Conservation (phyloP, 2,888 invertebrate species). For the Scaptodrosophila latifasciaeformis region DNA sequence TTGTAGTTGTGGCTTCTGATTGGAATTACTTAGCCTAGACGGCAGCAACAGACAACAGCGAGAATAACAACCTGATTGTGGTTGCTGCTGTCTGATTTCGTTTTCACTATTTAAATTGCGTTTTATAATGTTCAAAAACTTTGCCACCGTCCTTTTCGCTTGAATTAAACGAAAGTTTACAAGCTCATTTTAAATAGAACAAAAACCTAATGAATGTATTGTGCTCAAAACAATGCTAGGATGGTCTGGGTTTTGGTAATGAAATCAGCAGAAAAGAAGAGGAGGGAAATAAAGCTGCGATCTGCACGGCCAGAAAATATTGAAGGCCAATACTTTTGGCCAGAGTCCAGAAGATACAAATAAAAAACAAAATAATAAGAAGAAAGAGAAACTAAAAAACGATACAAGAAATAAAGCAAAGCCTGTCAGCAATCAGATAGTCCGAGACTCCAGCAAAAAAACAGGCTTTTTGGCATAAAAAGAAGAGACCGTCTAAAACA, state of each 20-base stretch:
- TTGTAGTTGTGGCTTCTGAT: slow-evolving; percentile 41
- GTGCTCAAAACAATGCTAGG: no score
- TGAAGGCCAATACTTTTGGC: no score
- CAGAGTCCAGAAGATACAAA: no score
- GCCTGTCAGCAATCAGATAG: no score
- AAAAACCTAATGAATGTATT: slow-evolving; percentile 64
- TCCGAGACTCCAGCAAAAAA: no score
- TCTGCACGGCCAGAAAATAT: no score
- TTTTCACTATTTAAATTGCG: slow-evolving; percentile 50
- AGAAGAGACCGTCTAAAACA: slow-evolving; percentile 3
- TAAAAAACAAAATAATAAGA: no score
- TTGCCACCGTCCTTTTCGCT: not conserved
- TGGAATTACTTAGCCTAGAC: slow-evolving; percentile 54
- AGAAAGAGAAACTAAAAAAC: no score
- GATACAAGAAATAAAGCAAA: no score
- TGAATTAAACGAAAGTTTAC: slow-evolving; percentile 35
- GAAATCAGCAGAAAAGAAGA: no score
- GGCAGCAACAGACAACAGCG: not conserved
- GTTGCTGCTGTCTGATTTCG: slow-evolving; percentile 8
- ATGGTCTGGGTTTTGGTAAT: no score
- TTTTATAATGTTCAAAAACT: slow-evolving; percentile 54
- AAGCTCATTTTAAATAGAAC: slow-evolving; percentile 38
- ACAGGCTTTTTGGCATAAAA: not conserved
- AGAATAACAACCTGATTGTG: not conserved
- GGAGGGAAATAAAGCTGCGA: no score